Base-by-base conservation (phyloP, 2,888 invertebrate genomes). In the Napeogenes inachia region DNA sequence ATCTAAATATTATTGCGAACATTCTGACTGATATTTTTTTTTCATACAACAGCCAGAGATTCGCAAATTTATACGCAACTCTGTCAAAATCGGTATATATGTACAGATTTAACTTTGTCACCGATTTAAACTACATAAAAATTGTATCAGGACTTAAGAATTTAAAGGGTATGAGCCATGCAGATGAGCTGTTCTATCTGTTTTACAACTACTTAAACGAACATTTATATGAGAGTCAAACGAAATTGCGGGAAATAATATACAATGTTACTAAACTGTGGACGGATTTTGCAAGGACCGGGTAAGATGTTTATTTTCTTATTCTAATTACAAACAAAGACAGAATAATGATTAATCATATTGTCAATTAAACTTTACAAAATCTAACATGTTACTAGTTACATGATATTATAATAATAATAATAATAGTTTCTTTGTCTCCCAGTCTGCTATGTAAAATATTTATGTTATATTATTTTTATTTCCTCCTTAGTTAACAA, bases 141-240 rank as follows among this genome's bases (percentile, higher is more conserved):
- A 68, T 64, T 4, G n/a, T 73, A 2, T 46, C 73, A 2, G 77
- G 75, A 6, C 12, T 72, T 2, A 57, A 63, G 0, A 54, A 75
- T 32, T 64, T 79, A 35, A 72, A 76, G 73, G 92, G 91, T 0
- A 86, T 82, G 0, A 79, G 82, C 32, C 92, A 92, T 54, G 87
- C 82, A 0, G 92, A 92, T 60, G 92, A 92, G 2, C n/a, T 91
- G 12, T 82, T 81, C 50, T 91, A 91, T 65, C 50, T 87, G 4
- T 92, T 91, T 61, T 85, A 81, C 56, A 80, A 79, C 30, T 73
- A 75, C 3, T 63, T 72, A 2, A 84, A 81, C 57, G 79, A 80
- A 60, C 77, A 84, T 50, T 71, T 74, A 46, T 84, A 82, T 35
- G 68, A 72, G 53, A 68, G 74, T 2, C 77, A 78, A 13, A 75